phyloP scores from a whole-genome alignment of 1,140 invertebrate species.

The Heliconius congener region DNA sequence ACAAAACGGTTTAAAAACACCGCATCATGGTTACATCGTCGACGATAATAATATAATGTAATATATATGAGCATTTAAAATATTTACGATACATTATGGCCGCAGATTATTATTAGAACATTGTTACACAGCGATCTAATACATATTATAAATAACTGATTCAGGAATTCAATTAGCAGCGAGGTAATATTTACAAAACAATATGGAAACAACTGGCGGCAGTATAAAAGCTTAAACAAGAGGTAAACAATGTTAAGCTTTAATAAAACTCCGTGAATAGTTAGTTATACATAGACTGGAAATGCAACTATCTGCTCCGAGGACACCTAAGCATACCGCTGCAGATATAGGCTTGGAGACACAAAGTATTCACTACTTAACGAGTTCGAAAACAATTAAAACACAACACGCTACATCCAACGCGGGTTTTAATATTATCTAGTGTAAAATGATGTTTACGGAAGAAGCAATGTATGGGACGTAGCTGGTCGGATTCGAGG shows the following conservation, averaged over 20 bases:
- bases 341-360: constrained; percentile 75
- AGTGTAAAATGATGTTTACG: not conserved
- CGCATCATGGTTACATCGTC: not conserved
- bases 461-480: constrained; percentile 48
- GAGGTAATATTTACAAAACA: constrained; percentile 55
- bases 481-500: constrained; percentile 33
- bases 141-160: constrained; percentile 44
- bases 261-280: constrained; percentile 74
- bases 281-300: constrained; percentile 71
- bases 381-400: constrained; percentile 57
- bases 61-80: constrained; percentile 35
- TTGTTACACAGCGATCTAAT: constrained; percentile 40
- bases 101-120: constrained; percentile 41
- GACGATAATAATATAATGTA: not conserved
- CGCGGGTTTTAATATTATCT: constrained; percentile 27
- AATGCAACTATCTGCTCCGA: constrained; percentile 77
- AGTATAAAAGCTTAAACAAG: constrained; percentile 57
- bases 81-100: constrained; percentile 41
- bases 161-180: constrained; percentile 49
- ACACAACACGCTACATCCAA: constrained; percentile 39
- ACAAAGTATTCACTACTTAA: constrained; percentile 68
- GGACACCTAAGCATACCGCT: constrained; percentile 73
- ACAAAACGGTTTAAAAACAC: not conserved
- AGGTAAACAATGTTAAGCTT: constrained; percentile 71
- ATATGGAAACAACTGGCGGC: constrained; percentile 55